phyloP scores from a whole-genome alignment of 2,113 vertebrate genomes.

The Chaenogobius annularis region DNA sequence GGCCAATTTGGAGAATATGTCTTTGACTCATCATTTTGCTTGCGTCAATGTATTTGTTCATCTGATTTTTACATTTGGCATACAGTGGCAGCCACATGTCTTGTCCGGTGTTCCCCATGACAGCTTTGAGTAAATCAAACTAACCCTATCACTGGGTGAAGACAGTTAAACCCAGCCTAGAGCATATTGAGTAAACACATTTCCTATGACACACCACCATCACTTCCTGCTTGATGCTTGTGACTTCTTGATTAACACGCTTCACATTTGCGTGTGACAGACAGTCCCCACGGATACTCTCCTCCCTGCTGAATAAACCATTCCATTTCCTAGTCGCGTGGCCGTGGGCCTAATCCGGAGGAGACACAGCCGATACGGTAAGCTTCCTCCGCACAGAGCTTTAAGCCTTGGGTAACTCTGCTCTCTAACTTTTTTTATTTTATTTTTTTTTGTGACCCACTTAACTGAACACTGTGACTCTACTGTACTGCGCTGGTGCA shows the following conservation, averaged over 20 bases:
- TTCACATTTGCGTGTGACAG: not conserved
- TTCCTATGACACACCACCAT: not conserved
- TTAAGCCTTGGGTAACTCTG: constrained; percentile 6
- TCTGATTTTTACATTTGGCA: too few species aligned
- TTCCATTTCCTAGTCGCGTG: not conserved
- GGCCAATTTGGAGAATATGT: too few species aligned
- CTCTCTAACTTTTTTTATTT: not conserved
- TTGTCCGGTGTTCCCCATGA: not conserved
- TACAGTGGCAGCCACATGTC: not conserved
- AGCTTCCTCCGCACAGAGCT: not conserved
- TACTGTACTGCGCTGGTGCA: not conserved
- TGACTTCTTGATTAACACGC: constrained; percentile 1
- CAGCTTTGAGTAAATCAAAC: not conserved
- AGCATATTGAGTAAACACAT: not conserved
- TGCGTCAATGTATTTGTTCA: too few species aligned
- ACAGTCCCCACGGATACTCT: not conserved
- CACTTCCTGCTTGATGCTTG: not conserved
- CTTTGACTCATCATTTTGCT: too few species aligned
- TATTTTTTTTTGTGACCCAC: constrained; percentile 1
- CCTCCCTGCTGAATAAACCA: not conserved
- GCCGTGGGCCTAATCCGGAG: constrained; percentile 2
- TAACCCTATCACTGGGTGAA: not conserved
- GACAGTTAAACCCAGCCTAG: not conserved
- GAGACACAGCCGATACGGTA: constrained; percentile 4
- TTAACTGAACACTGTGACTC: constrained; percentile 2